These are phyloP conservation scores for Malurus leucopterus DNA, from an alignment of 2,797 vertebrate species.

Conservation along the genomic window DNA sequence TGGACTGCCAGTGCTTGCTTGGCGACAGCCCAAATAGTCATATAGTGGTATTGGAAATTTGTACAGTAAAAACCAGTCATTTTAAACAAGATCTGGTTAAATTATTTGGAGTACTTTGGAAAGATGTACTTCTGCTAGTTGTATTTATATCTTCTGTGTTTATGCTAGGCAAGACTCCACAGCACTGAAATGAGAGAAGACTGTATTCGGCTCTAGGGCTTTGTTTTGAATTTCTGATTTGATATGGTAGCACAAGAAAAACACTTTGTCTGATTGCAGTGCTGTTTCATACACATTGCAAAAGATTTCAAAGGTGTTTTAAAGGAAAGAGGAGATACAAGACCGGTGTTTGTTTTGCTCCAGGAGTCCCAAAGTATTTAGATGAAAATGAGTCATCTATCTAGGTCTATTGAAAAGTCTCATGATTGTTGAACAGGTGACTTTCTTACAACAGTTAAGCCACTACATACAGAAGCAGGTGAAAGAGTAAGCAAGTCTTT, in stretches of 20 bases:
- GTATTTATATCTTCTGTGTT: background rate
- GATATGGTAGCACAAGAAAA: background rate
- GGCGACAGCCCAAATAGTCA: background rate
- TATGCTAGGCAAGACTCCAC: background rate
- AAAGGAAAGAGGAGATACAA: background rate
- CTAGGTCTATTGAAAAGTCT: background rate
- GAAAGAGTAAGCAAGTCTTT: background rate
- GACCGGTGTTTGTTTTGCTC: background rate
- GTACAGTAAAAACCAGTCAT: background rate
- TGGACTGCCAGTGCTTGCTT: background rate
- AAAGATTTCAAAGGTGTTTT: background rate
- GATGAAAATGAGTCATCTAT: background rate
- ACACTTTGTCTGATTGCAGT: background rate
- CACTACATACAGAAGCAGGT: background rate
- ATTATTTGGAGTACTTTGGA: background rate
- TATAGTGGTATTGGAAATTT: background rate
- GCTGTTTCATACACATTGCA: background rate
- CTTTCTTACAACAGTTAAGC: background rate
- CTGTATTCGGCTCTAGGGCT: background rate
- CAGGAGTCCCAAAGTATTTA: background rate
- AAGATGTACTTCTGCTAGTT: background rate
- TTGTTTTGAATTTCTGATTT: background rate
- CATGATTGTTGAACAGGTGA: background rate
- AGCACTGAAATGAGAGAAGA: background rate
- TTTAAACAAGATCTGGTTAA: background rate